Evolutionary conservation across 1,140 invertebrate species (phyloP).

Genomic region (Drosophila serrata): DNA sequence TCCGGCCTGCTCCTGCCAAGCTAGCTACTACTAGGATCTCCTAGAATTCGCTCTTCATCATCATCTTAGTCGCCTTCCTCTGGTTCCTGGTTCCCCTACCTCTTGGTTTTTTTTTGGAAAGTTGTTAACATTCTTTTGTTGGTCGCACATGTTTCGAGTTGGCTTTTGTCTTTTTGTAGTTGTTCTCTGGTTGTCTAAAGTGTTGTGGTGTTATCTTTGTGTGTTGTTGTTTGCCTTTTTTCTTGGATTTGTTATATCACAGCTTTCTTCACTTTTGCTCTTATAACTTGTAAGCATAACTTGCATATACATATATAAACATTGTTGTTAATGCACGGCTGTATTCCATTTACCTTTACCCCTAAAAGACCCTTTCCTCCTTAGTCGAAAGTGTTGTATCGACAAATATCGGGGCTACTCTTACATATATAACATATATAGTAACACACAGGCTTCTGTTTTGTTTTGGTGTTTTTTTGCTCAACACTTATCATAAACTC

Average conservation of each 20-base stretch:
- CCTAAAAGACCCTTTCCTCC: not conserved
- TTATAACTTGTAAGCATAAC: slow-evolving; percentile 78
- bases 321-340: slow-evolving; percentile 65
- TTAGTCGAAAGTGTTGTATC: slow-evolving; percentile 16
- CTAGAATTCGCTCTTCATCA: slow-evolving; percentile 15
- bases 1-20: slow-evolving; percentile 42
- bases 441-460: slow-evolving; percentile 39
- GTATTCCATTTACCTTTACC: slow-evolving; percentile 9
- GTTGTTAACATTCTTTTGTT: slow-evolving; percentile 69
- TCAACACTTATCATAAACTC: slow-evolving; percentile 39
- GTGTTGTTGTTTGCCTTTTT: slow-evolving; percentile 53
- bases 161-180: slow-evolving; percentile 58
- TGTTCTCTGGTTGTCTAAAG: slow-evolving; percentile 20
- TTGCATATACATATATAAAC: slow-evolving; percentile 71
- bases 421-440: slow-evolving; percentile 50
- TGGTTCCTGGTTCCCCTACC: not conserved
- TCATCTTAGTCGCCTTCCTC: slow-evolving; percentile 12
- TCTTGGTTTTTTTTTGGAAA: slow-evolving; percentile 41
- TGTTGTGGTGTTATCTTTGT: slow-evolving; percentile 53
- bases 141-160: slow-evolving; percentile 81
- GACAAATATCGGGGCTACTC: slow-evolving; percentile 23
- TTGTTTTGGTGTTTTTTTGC: slow-evolving; percentile 48
- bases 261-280: slow-evolving; percentile 77
- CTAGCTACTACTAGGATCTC: slow-evolving; percentile 52
- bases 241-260: slow-evolving; percentile 64